Base-by-base conservation (phyloP, 2,888 invertebrate genomes). In the Argyresthia albistria region DNA sequence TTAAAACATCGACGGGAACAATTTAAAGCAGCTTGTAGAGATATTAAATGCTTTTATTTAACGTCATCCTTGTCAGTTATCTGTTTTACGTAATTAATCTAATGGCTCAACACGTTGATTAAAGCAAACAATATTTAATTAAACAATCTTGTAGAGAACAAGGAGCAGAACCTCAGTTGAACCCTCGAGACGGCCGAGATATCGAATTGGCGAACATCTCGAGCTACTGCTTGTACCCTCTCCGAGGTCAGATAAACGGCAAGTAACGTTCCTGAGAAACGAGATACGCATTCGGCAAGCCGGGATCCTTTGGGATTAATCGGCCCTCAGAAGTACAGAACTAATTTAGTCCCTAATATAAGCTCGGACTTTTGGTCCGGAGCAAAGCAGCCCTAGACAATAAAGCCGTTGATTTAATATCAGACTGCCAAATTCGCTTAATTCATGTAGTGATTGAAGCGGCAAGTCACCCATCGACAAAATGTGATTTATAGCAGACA, bases 121-220 rank as follows among this genome's bases (percentile, higher is more conserved):
- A 72, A 73, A 69, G 62, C 62, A 55, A 58, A 59, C 64, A 59
- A 62, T 65, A 66, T 69, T 72, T 70, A 69, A 72, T 75, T 73
- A 73, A 72, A 69, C 67, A 70, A 69, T 68, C 66, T 68, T 42
- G 70, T 67, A 69, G 62, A 64, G 64, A 60, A 69, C 64, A 62
- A 66, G 61, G 63, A 67, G 67, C 67, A 70, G 70, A 70, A 65
- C 63, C 64, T 66, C 63, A 59, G 36, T 9, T 63, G 63, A 50
- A 66, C 63, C 71, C 69, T 61, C 58, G 66, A 64, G 63, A 64
- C 59, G 63, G 58, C n/a, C 15, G 8, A 64, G 65, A 68, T 70
- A 73, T 73, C 63, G 64, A 67, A 69, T 72, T 70, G 64, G 64
- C 62, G 59, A 72, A 70, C 68, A 68, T 68, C 58, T 58, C 57